These are phyloP conservation scores for Nephrotoma guestfalica DNA, from an alignment of 2,888 invertebrate genomes.

Conservation along the genomic window DNA sequence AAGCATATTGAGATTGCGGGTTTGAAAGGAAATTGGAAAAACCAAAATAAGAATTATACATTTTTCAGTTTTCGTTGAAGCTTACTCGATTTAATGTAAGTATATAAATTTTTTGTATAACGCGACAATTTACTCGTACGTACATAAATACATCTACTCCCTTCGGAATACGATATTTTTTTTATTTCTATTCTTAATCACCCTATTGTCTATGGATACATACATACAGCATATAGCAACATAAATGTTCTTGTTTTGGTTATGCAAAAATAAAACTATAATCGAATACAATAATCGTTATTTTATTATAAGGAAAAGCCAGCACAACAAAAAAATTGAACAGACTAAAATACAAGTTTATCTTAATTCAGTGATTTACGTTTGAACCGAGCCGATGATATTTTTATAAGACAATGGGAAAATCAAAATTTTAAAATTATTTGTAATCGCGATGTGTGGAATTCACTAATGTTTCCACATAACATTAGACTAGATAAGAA, in stretches of 20 bases:
- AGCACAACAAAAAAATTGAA: neutral
- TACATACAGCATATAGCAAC: neutral
- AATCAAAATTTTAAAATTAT: neutral
- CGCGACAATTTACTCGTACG: neutral
- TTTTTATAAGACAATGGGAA: neutral
- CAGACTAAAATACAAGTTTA: neutral
- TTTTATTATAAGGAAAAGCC: neutral
- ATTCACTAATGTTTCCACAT: neutral
- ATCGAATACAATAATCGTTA: neutral
- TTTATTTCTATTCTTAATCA: neutral
- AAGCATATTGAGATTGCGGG: neutral
- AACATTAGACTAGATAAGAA: neutral
- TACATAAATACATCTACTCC: neutral
- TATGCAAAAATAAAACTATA: neutral
- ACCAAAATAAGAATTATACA: neutral
- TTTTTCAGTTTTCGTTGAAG: neutral
- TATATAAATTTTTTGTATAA: neutral
- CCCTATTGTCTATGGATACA: neutral
- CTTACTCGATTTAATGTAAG: neutral
- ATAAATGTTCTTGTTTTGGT: neutral
- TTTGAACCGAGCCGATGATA: neutral
- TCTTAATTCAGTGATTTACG: neutral
- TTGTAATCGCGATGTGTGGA: neutral
- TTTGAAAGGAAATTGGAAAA: neutral
- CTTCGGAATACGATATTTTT: neutral